Percentiles rank a stretch among this genome's conserved stretches.
Evolutionary conservation across 1,140 invertebrate species (phyloP).

Genomic region (Mya arenaria): DNA sequence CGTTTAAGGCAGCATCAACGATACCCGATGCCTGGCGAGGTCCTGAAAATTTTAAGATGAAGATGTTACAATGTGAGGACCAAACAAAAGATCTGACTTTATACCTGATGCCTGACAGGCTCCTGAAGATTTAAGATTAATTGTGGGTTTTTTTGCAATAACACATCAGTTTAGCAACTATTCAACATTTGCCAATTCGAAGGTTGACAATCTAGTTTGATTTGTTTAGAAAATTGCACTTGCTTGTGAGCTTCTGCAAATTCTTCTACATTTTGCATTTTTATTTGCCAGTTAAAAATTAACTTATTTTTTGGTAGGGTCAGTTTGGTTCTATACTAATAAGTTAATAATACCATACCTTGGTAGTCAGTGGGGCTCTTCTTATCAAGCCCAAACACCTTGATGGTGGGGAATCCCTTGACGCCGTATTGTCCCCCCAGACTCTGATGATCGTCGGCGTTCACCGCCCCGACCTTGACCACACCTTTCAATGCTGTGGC

Average conservation of each 20-base stretch:
- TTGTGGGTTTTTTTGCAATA: background rate
- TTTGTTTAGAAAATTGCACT: background rate
- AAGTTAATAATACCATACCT: slow-evolving; percentile 80
- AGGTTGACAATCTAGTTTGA: background rate
- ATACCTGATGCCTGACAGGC: slow-evolving; percentile 91
- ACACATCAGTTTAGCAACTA: background rate
- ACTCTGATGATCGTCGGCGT: slow-evolving; percentile 94
- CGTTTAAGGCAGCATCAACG: slow-evolving; percentile 90
- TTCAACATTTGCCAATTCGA: background rate
- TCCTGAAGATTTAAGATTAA: slow-evolving; percentile 78
- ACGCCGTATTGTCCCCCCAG: slow-evolving; percentile 91
- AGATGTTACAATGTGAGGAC: background rate
- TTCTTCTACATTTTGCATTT: too few species aligned
- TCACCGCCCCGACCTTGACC: slow-evolving; percentile 95
- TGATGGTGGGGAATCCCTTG: slow-evolving; percentile 97
- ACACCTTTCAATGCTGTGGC: slow-evolving; percentile 97
- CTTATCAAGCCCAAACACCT: slow-evolving; percentile 95
- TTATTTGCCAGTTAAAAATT: too few species aligned
- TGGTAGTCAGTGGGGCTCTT: slow-evolving; percentile 93
- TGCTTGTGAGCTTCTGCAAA: background rate
- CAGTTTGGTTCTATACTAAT: background rate
- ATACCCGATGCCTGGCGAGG: slow-evolving; percentile 92
- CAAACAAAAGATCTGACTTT: background rate
- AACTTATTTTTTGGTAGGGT: too few species aligned
- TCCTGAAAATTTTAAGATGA: slow-evolving; percentile 78